Conservation (phyloP, 1,140 invertebrate species). For the Dendrolimus punctatus region DNA sequence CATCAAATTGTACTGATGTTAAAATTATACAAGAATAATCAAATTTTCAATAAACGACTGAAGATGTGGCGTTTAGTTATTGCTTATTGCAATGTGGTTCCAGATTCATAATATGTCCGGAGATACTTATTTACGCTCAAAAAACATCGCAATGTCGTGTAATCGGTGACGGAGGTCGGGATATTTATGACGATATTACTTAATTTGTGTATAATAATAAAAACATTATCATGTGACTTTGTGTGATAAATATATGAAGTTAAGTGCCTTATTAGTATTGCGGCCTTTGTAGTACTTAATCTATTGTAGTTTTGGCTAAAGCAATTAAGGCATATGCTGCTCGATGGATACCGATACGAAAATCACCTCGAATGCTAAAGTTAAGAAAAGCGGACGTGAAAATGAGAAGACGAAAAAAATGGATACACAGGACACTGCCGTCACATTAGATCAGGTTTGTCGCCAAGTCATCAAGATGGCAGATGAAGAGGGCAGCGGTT, state of each 20-base stretch:
- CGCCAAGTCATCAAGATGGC: constrained; percentile 28
- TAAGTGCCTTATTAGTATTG: constrained; percentile 30
- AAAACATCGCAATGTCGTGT: constrained; percentile 26
- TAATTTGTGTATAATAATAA: constrained; percentile 28
- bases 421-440: constrained; percentile 23
- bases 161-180: constrained; percentile 37
- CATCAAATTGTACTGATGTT: no score
- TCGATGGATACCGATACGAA: constrained; percentile 55
- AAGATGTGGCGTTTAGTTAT: no score
- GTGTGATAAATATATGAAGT: constrained; percentile 31
- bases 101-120: constrained; percentile 41
- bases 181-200: constrained; percentile 44
- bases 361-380: constrained; percentile 30
- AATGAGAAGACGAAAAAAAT: constrained; percentile 61
- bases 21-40: no score
- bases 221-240: constrained; percentile 57
- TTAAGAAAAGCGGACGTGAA: constrained; percentile 36
- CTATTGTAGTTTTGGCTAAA: constrained; percentile 15
- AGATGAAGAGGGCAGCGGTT: constrained; percentile 27
- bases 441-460: constrained; percentile 24
- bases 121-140: constrained; percentile 23
- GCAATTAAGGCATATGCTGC: constrained; percentile 29
- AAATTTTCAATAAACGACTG: no score
- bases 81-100: constrained; percentile 15
- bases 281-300: constrained; percentile 10